Base-by-base conservation (phyloP, 2,113 vertebrate species). In the Hylia prasina region DNA sequence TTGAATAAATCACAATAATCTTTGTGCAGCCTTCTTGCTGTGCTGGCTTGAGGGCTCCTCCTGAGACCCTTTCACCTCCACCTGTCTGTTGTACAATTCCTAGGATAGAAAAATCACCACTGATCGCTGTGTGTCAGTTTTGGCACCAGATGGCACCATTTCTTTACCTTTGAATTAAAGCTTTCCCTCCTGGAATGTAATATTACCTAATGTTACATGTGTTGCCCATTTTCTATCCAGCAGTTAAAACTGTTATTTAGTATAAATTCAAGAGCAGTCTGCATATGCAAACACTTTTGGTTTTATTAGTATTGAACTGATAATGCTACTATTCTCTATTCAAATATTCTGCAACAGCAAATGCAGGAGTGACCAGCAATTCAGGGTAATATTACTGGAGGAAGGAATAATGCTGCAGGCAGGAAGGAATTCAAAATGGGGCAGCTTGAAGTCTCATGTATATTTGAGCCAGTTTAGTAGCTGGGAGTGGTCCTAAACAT, bases 131-230 rank as follows among this genome's bases (percentile, higher is more conserved):
- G 20, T 85, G 48, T 85, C 42, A 28, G 22, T 92, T 82, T 19
- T 31, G 64, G 30, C 96, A 82, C 79, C 77, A 96, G 95, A 60
- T 93, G 94, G 93, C 96, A 83, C 64, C 25, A 78, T 95, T 94
- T 80, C 79, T 82, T 86, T 48, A 42, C 5, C 31, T 89, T n/a
- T 30, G 25, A 66, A 56, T 82, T 66, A 40, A 65, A 90, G 42
- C 31, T 20, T 1, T 23, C 11, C n/a, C 9, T 54, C 17, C 31
- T 75, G 2, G 37, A 51, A 2, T 9, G 27, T 40, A 44, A 3
- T 39, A 7, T 4, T 56, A 51, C 7, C 6, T 53, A 14, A 30
- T 28, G 11, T 66, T 70, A 7, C 14, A 51, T 9, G 4, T 7
- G 9, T 73, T 80, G 51, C 25, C 78, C 13, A 8, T 90, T 92